A percentile compares a stretch with the other conserved stretches of the same genome.
Conservation (phyloP, 1,140 invertebrate species). For the Atopsyche davidsoni region DNA sequence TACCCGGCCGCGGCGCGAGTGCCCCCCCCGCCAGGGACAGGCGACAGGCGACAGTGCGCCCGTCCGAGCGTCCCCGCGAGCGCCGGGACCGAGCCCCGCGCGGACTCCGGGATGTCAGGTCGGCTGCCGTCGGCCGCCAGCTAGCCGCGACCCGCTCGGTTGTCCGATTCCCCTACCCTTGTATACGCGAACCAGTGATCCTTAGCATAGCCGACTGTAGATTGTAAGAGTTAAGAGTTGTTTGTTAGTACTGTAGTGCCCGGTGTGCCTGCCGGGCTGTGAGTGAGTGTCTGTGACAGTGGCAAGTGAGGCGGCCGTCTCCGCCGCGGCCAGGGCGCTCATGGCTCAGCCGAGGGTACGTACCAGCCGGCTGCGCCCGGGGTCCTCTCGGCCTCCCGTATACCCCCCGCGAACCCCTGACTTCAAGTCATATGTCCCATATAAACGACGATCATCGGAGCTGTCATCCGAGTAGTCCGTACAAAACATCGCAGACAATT, state of each 20-base stretch:
- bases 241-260: neutral
- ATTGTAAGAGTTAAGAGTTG: conserved; percentile 6
- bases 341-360: conserved; percentile 53
- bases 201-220: conserved; percentile 7
- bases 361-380: conserved; percentile 31
- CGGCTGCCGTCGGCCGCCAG: conserved; percentile 9
- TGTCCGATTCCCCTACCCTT: conserved; percentile 11
- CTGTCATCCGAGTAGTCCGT: neutral
- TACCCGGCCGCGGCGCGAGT: too few species aligned
- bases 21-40: conserved; percentile 1
- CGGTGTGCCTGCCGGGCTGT: conserved; percentile 20
- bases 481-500: too few species aligned
- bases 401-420: neutral
- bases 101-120: neutral
- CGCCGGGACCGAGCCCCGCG: neutral
- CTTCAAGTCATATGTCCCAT: conserved; percentile 1
- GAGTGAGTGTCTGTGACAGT: conserved; percentile 45
- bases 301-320: conserved; percentile 48
- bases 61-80: neutral
- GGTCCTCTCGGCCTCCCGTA: too few species aligned
- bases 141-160: conserved; percentile 12
- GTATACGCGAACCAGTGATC: conserved; percentile 16
- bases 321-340: conserved; percentile 48
- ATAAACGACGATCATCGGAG: neutral
- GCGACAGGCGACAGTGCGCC: neutral